Percentiles rank a stretch among this genome's conserved stretches.
Conservation (phyloP, 2,888 invertebrate genomes). For the Drosophila glabriapex region DNA sequence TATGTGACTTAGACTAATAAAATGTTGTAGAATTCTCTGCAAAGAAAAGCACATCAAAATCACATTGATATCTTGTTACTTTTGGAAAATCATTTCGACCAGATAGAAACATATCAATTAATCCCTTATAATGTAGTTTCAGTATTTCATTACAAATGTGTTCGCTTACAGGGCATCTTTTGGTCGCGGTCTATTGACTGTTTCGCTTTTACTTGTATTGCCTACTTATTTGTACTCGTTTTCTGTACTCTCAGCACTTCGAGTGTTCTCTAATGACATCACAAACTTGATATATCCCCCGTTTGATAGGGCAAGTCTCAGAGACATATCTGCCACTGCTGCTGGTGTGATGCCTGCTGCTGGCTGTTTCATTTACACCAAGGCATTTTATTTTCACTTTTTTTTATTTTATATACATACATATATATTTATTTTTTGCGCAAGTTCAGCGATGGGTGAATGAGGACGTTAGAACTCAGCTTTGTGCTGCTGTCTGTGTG, state of each 20-base stretch:
- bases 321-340: constrained; percentile 14
- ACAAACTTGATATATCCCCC: constrained; percentile 50
- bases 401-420: neutral
- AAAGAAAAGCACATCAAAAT: neutral
- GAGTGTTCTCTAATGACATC: constrained; percentile 50
- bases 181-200: neutral
- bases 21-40: neutral
- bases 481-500: constrained; percentile 25
- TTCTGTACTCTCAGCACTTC: constrained; percentile 9
- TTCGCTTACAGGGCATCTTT: constrained; percentile 4
- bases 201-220: neutral
- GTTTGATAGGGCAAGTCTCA: constrained; percentile 43
- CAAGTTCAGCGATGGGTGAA: constrained; percentile 42
- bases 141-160: neutral
- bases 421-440: constrained; percentile 23
- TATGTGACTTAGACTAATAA: neutral
- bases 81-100: neutral
- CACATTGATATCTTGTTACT: neutral
- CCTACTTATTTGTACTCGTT: constrained; percentile 4
- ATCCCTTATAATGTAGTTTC: too few species aligned
- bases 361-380: constrained; percentile 62
- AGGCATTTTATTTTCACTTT: constrained; percentile 52
- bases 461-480: constrained; percentile 47
- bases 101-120: neutral
- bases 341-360: constrained; percentile 23